phyloP scores from a whole-genome alignment of 2,797 vertebrate genomes.

The Betta splendens region DNA sequence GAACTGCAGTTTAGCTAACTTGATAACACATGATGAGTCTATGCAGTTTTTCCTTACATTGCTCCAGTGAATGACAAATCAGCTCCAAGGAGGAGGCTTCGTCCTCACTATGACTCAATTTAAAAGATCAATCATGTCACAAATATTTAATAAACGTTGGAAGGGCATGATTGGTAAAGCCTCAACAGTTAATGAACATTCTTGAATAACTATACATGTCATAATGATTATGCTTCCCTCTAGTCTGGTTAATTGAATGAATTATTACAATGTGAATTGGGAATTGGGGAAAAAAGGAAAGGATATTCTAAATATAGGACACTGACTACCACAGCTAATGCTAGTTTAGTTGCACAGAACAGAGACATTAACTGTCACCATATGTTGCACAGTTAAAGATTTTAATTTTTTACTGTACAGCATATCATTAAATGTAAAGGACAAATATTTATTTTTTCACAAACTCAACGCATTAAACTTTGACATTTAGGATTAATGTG shows the following conservation, averaged over 20 bases:
- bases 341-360: slow-evolving; percentile 50
- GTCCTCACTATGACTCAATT: slow-evolving; percentile 3
- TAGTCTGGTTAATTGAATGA: slow-evolving; percentile 54
- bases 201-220: slow-evolving; percentile 45
- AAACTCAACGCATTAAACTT: slow-evolving; percentile 5
- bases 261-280: slow-evolving; percentile 42
- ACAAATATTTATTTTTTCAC: slow-evolving; percentile 8
- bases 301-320: slow-evolving; percentile 59
- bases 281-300: slow-evolving; percentile 34
- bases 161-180: slow-evolving; percentile 22
- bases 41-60: background rate
- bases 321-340: slow-evolving; percentile 52
- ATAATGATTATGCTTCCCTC: slow-evolving; percentile 33
- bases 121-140: slow-evolving; percentile 26
- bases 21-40: background rate
- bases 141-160: slow-evolving; percentile 6
- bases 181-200: slow-evolving; percentile 35
- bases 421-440: slow-evolving; percentile 7
- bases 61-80: background rate
- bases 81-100: background rate
- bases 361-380: slow-evolving; percentile 49
- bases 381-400: slow-evolving; percentile 27
- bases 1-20: background rate
- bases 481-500: background rate
- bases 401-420: slow-evolving; percentile 19